phyloP scores from a whole-genome alignment of 2,113 vertebrate genomes.

The Polypterus bichir region DNA sequence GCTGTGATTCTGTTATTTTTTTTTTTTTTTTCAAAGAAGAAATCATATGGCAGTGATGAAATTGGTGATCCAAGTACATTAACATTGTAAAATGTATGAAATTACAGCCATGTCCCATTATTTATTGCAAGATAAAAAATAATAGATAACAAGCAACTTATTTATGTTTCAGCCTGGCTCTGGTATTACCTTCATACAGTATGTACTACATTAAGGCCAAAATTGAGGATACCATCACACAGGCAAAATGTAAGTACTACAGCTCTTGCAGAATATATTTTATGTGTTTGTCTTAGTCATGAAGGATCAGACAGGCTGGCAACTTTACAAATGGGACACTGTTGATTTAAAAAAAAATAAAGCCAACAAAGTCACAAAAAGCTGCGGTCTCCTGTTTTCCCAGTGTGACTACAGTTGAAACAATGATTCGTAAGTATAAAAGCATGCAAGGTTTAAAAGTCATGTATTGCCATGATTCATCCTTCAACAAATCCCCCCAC shows the following conservation, averaged over 20 bases:
- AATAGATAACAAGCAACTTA: background rate
- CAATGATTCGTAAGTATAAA: slow-evolving; percentile 57
- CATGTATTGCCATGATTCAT: slow-evolving; percentile 57
- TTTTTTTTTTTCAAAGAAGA: slow-evolving; percentile 2
- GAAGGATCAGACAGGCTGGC: too few species aligned
- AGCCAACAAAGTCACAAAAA: background rate
- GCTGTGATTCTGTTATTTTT: slow-evolving; percentile 29
- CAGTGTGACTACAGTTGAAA: slow-evolving; percentile 25
- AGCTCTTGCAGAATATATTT: background rate
- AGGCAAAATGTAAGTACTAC: slow-evolving; percentile 83
- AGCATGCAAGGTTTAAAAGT: slow-evolving; percentile 46
- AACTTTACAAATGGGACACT: too few species aligned
- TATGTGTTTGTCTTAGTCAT: background rate
- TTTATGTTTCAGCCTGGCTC: slow-evolving; percentile 77
- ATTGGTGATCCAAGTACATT: slow-evolving; percentile 1
- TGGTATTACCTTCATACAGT: slow-evolving; percentile 91
- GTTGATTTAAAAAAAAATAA: too few species aligned
- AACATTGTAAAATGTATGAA: too few species aligned
- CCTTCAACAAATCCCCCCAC: slow-evolving; percentile 37
- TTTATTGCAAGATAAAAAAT: too few species aligned
- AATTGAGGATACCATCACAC: slow-evolving; percentile 71
- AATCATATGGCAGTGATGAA: background rate
- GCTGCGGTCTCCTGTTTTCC: background rate
- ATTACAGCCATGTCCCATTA: too few species aligned
- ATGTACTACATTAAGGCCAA: slow-evolving; percentile 93